These are phyloP conservation scores for Thereva unica DNA, from an alignment of 2,888 invertebrate species.

Conservation along the genomic window DNA sequence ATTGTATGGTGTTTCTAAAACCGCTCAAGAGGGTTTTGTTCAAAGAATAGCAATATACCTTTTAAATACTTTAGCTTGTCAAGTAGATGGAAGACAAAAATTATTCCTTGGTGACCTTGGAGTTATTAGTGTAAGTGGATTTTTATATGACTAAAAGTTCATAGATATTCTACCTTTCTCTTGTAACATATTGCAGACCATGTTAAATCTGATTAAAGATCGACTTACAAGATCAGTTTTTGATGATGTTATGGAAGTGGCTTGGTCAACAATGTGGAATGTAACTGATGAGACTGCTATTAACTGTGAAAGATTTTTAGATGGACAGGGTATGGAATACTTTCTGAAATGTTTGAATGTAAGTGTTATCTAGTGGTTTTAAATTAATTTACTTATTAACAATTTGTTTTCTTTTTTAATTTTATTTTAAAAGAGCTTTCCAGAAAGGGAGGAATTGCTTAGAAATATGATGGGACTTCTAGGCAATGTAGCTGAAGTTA, in stretches of 20 bases:
- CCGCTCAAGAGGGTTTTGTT: conserved; percentile 87
- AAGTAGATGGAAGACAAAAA: conserved; percentile 93
- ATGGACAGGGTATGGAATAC: conserved; percentile 84
- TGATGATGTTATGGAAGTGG: conserved; percentile 95
- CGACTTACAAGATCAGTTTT: conserved; percentile 76
- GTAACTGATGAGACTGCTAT: conserved; percentile 94
- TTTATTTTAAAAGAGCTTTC: conserved; percentile 70
- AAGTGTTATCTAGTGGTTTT: conserved; percentile 48
- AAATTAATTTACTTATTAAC: neutral
- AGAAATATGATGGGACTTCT: conserved; percentile 98
- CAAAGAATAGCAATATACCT: conserved; percentile 94
- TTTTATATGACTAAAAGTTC: neutral
- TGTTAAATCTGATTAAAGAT: conserved; percentile 85
- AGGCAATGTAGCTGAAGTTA: conserved; percentile 96
- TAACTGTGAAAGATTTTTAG: conserved; percentile 90
- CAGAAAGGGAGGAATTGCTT: conserved; percentile 84
- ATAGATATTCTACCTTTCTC: neutral
- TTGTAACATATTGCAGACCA: conserved; percentile 64
- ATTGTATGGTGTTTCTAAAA: conserved; percentile 78
- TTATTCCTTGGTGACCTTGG: conserved; percentile 87
- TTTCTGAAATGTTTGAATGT: conserved; percentile 88
- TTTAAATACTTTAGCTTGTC: conserved; percentile 93
- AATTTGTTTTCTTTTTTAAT: neutral
- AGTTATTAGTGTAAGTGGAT: conserved; percentile 72
- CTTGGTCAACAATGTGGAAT: conserved; percentile 99